Evolutionary conservation across 2,888 invertebrate species (phyloP).

Genomic region (Argynnis bischoffii): DNA sequence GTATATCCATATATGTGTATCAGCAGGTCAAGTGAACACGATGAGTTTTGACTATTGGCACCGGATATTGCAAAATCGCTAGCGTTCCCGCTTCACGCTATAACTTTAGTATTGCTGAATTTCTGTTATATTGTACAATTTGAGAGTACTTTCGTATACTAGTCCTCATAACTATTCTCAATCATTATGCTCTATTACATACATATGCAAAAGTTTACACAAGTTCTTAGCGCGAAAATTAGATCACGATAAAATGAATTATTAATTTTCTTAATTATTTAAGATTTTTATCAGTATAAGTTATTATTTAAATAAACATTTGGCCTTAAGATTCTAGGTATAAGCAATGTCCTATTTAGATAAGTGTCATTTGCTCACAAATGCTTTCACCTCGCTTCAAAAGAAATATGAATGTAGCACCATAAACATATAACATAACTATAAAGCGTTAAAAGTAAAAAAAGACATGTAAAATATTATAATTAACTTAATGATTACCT

Average conservation of each 20-base stretch:
- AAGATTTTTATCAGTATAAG: conserved; percentile 30
- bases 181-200: background rate
- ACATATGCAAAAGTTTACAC: background rate
- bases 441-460: too few species aligned
- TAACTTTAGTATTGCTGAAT: background rate
- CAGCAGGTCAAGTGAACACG: conserved; percentile 26
- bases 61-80: conserved; percentile 22
- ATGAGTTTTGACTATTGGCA: conserved; percentile 21
- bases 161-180: too few species aligned
- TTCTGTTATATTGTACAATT: background rate
- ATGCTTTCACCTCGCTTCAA: conserved; percentile 27
- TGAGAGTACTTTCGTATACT: too few species aligned
- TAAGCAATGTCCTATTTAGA: conserved; percentile 30
- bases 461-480: too few species aligned
- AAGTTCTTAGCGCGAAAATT: background rate
- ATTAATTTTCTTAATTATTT: conserved; percentile 16
- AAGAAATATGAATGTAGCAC: too few species aligned
- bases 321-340: conserved; percentile 25
- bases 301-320: conserved; percentile 19
- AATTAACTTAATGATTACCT: too few species aligned
- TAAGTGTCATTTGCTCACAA: conserved; percentile 25
- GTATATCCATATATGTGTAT: conserved; percentile 12
- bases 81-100: conserved; percentile 17
- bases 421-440: too few species aligned
- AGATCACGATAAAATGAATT: conserved; percentile 1